Evolutionary conservation across 2,113 vertebrate species (phyloP), one percentile per base, ranked within the genome.

Genomic region (Sinocyclocheilus anophthalmus): DNA sequence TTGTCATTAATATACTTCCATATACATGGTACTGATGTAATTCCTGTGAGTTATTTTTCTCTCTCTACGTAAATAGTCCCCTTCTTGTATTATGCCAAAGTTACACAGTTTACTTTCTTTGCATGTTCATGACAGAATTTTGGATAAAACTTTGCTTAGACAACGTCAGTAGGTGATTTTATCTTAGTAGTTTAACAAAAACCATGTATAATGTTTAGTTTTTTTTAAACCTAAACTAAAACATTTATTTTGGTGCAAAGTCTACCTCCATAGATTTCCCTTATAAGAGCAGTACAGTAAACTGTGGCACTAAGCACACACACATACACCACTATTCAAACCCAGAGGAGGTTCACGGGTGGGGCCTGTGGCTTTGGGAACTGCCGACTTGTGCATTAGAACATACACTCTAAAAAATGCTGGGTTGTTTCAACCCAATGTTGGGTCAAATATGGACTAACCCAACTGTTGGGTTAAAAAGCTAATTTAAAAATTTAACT

Each of bases 291-390:
- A 24, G 11, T 24, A 39, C 30, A 16, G 69, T 72, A 26, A 81
- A 48, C 39, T 81, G 16, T 81, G 37, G 59, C 59, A 65, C 39
- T 42, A 80, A 24, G 13, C 39, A 39, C 65, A 50, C 39, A 84
- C 20, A 24, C 59, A 48, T 18, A 22, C 20, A 8, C 24, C 73
- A 76, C 53, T 30, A 5, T 70, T 37, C 53, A 37, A 76, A 83
- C 76, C 67, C 76, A 57, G 48, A 57, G 70, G 61, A 85, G 76
- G 83, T 82, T 85, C 65, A 79, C 4, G 77, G 77, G 63, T 59
- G 45, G 75, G 53, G 63, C 33, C 65, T 86, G 65, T 45, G 76
- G 80, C 76, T 88, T 76, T 78, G 86, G 63, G 39, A 87, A 79
- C 83, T n/a, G 50, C 76, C 48, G 55, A 7, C 39, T 39, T 78